A percentile compares a stretch with the other conserved stretches of the same genome.
phyloP scores from a whole-genome alignment of 2,113 vertebrate genomes.

The pig (Sus scrofa) region T2T-Sscrofa CM000830.6:7209001-7209500 shows the following conservation, averaged over 20 bases:
- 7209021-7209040: slow-evolving; percentile 21
- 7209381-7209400: neutral
- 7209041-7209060: slow-evolving; percentile 16
- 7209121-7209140: no score
- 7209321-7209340: neutral
- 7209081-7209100: no score
- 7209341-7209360: neutral
- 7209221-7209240: no score
- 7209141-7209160: no score
- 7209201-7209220: no score
- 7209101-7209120: no score
- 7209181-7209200: no score
- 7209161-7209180: no score
- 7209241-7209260: no score
- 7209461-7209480: neutral
- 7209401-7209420: neutral
- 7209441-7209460: slow-evolving; percentile 1
- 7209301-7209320: no score
- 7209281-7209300: no score
- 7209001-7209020: slow-evolving; percentile 40
- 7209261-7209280: no score
- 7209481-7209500: neutral
- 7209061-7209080: neutral
- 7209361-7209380: slow-evolving; percentile 55
- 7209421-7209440: neutral